A percentile compares a stretch with the other conserved stretches of the same genome.
phyloP scores from a whole-genome alignment of 1,140 invertebrate species.

The Dendrolimus punctatus region DNA sequence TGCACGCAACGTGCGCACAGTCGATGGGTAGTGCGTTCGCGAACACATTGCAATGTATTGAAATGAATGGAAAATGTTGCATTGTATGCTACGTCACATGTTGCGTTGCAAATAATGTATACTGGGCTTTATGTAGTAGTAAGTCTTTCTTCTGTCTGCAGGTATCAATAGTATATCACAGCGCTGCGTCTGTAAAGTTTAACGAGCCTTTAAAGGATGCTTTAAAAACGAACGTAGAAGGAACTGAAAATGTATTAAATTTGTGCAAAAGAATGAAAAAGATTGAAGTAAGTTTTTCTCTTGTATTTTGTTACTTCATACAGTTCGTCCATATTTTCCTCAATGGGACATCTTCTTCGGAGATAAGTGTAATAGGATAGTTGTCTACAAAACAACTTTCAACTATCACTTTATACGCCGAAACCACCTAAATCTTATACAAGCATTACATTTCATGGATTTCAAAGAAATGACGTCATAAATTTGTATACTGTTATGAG shows the following conservation, averaged over 20 bases:
- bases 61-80: neutral
- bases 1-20: too few relatives aligned
- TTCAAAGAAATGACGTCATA: too few relatives aligned
- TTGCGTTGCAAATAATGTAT: neutral
- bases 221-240: constrained; percentile 79
- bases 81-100: neutral
- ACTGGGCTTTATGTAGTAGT: neutral
- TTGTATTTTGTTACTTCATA: neutral
- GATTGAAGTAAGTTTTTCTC: constrained; percentile 75
- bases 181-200: constrained; percentile 70
- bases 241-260: constrained; percentile 83
- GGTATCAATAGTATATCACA: constrained; percentile 75
- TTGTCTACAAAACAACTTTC: too few relatives aligned
- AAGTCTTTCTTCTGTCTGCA: constrained; percentile 40
- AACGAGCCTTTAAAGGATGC: constrained; percentile 57
- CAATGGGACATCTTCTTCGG: too few relatives aligned
- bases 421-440: too few relatives aligned
- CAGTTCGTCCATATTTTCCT: too few relatives aligned
- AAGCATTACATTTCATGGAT: too few relatives aligned
- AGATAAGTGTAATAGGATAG: too few relatives aligned
- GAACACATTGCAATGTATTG: too few relatives aligned
- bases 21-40: too few relatives aligned
- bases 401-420: too few relatives aligned
- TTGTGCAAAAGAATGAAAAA: constrained; percentile 85
- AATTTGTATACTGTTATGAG: too few relatives aligned